Evolutionary conservation across 2,888 invertebrate species (phyloP).

Genomic region (Frankliniella fusca): DNA sequence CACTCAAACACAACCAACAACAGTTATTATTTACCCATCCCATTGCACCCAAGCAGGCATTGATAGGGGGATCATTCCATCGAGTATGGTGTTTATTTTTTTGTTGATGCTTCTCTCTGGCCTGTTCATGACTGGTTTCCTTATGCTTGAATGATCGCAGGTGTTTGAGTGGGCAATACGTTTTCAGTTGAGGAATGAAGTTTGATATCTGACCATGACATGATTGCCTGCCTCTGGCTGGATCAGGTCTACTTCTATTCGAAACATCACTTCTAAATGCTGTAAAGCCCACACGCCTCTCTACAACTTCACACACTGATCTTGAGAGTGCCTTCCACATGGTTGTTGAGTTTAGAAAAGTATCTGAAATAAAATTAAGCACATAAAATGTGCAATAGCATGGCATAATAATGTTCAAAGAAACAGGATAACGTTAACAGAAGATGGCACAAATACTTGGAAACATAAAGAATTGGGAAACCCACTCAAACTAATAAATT

Average conservation of each 20-base stretch:
- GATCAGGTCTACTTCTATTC: neutral
- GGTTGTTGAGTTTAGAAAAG: neutral
- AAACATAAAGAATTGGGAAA: neutral
- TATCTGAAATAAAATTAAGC: neutral
- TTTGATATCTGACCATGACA: neutral
- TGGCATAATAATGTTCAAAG: neutral
- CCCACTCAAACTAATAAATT: neutral
- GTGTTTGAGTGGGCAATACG: neutral
- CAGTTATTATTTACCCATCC: neutral
- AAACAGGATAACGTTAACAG: neutral
- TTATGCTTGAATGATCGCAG: neutral
- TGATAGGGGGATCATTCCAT: neutral
- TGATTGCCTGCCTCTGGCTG: neutral
- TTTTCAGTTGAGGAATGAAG: neutral
- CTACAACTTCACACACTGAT: neutral
- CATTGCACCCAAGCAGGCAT: neutral
- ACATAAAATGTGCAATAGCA: neutral
- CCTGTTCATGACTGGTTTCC: neutral
- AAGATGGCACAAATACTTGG: neutral
- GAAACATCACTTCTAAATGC: neutral
- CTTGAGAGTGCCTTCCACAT: conserved; percentile 4
- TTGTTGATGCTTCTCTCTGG: neutral
- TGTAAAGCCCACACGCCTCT: neutral
- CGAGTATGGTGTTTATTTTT: neutral
- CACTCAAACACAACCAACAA: neutral